These are phyloP conservation scores for Drosophila tsacasi DNA, from an alignment of 1,140 invertebrate genomes.

Conservation along the genomic window DNA sequence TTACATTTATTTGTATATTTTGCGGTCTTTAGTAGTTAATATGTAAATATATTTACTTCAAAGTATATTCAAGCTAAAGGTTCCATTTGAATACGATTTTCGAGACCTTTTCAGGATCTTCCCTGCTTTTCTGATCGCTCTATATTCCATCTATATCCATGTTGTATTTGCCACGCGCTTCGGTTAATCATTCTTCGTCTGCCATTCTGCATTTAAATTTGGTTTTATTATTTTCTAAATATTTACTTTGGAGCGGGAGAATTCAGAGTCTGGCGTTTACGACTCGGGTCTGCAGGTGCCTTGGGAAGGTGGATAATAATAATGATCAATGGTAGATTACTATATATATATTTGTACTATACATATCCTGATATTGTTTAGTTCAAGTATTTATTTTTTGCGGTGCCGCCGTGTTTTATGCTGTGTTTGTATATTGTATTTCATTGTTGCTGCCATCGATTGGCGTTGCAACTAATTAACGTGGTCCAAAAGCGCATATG, in stretches of 20 bases:
- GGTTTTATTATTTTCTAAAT: conserved; percentile 78
- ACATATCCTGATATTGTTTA: background rate
- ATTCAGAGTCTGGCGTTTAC: conserved; percentile 67
- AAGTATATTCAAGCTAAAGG: too few relatives aligned
- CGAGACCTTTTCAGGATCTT: background rate
- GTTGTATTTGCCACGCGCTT: conserved; percentile 33
- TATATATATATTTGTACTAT: background rate
- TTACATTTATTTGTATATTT: too few relatives aligned
- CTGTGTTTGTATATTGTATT: background rate
- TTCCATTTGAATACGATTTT: too few relatives aligned
- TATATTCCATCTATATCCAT: background rate
- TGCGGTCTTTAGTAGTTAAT: too few relatives aligned
- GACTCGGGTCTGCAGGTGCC: conserved; percentile 41
- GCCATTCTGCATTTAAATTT: conserved; percentile 61
- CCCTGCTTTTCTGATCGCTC: background rate
- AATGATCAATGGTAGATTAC: conserved; percentile 5
- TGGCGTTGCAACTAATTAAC: conserved; percentile 48
- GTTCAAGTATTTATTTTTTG: background rate
- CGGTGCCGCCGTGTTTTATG: conserved; percentile 12
- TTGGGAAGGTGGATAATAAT: background rate
- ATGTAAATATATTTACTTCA: too few relatives aligned
- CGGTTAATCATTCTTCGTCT: conserved; percentile 18
- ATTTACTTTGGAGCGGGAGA: conserved; percentile 59
- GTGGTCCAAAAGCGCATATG: conserved; percentile 54
- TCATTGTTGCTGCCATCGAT: conserved; percentile 33